A percentile compares a stretch with the other conserved stretches of the same genome.
Conservation (phyloP, 2,797 vertebrate species). For the Ceyx erithaca region DNA sequence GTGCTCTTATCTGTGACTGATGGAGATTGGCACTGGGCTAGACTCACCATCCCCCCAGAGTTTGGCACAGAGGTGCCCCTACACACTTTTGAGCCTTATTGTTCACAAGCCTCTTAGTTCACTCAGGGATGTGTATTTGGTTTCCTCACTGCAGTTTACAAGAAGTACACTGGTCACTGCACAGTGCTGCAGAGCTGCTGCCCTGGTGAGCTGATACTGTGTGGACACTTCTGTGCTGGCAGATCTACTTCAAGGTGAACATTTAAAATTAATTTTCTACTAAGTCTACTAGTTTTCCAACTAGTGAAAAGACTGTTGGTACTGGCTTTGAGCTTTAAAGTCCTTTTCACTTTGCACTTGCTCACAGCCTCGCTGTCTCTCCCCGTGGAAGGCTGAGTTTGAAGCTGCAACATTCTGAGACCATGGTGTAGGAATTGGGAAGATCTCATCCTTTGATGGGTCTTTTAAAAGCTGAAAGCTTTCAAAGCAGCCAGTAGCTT, state of each 20-base stretch:
- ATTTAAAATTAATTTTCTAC: not conserved
- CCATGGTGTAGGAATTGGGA: not conserved
- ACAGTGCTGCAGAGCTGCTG: not conserved
- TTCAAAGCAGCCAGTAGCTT: not conserved
- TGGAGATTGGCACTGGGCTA: not conserved
- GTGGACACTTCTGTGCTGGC: not conserved
- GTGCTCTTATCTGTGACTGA: not conserved
- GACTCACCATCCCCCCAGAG: not conserved
- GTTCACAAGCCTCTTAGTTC: not conserved
- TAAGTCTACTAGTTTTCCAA: not conserved
- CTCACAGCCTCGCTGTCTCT: not conserved
- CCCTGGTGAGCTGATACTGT: not conserved
- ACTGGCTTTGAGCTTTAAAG: not conserved
- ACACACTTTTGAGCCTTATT: not conserved
- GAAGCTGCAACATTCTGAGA: not conserved
- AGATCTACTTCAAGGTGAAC: not conserved
- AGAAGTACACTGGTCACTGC: not conserved
- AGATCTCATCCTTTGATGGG: not conserved
- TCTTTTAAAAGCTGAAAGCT: not conserved
- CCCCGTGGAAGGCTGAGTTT: not conserved
- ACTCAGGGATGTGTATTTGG: not conserved
- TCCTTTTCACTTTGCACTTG: not conserved
- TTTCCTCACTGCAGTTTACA: not conserved
- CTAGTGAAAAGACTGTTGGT: not conserved
- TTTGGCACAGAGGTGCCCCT: not conserved